A percentile compares a stretch with the other conserved stretches of the same genome.
Conservation (phyloP, 2,888 invertebrate species). For the Tenthredo amoena region DNA sequence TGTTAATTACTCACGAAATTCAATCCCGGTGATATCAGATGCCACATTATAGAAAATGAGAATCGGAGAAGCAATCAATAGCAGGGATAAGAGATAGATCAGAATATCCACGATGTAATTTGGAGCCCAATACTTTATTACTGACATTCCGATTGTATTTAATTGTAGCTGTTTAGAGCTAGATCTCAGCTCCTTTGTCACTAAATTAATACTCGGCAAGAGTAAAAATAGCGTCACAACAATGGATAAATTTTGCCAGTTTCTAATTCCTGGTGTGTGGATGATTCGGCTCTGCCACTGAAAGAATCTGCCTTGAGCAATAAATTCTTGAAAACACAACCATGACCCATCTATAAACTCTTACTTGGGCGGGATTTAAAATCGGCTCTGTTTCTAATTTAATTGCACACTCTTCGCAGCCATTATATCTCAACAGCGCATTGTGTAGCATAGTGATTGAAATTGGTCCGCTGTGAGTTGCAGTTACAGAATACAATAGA, state of each 20-base stretch:
- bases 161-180: conserved; percentile 59
- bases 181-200: conserved; percentile 56
- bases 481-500: conserved; percentile 59
- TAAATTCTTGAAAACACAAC: not conserved
- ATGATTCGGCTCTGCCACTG: conserved; percentile 61
- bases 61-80: conserved; percentile 12
- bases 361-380: conserved; percentile 51
- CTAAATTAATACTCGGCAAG: conserved; percentile 59
- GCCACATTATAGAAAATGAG: conserved; percentile 15
- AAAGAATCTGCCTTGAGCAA: not conserved
- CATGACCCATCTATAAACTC: not conserved
- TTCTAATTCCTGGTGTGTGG: conserved; percentile 56
- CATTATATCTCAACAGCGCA: conserved; percentile 56
- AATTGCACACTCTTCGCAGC: conserved; percentile 55
- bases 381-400: conserved; percentile 60
- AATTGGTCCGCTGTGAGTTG: conserved; percentile 61
- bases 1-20: conserved; percentile 4
- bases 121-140: conserved; percentile 60
- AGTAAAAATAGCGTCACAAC: conserved; percentile 59
- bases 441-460: conserved; percentile 61
- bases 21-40: not conserved
- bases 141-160: conserved; percentile 57
- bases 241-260: conserved; percentile 61
- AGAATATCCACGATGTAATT: conserved; percentile 61
- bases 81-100: conserved; percentile 56